These are phyloP conservation scores for Lordiphosa stackelbergi DNA, from an alignment of 1,140 invertebrate genomes.

Conservation along the genomic window DNA sequence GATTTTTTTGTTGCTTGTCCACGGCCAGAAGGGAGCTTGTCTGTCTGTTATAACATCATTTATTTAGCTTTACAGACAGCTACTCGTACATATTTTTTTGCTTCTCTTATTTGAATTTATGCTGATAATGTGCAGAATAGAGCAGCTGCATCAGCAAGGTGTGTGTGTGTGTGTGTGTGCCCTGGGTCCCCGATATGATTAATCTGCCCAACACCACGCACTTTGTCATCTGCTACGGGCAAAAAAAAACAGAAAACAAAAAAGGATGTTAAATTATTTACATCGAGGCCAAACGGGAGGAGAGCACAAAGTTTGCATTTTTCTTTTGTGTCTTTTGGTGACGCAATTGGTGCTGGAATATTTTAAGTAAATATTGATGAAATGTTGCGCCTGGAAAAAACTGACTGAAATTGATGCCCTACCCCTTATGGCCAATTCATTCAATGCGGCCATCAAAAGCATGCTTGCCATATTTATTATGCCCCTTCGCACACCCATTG, in stretches of 20 bases:
- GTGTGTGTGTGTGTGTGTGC: constrained; percentile 21
- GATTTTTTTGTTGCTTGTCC: not conserved
- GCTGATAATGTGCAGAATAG: constrained; percentile 64
- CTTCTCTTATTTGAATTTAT: constrained; percentile 71
- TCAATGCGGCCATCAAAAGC: constrained; percentile 18
- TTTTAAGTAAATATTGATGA: constrained; percentile 62
- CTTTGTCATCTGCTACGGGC: constrained; percentile 52
- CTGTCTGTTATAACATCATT: constrained; percentile 69
- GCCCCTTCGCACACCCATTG: too few relatives aligned
- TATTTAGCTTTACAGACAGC: constrained; percentile 62
- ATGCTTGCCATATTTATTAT: too few relatives aligned
- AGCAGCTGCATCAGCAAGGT: constrained; percentile 28
- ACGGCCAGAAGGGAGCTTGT: not conserved
- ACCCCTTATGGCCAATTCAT: constrained; percentile 35
- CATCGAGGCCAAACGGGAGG: constrained; percentile 33
- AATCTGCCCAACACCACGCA: constrained; percentile 64
- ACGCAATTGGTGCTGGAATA: constrained; percentile 55
- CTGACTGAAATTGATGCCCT: constrained; percentile 9
- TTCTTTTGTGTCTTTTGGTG: constrained; percentile 23
- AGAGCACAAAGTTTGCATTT: constrained; percentile 6
- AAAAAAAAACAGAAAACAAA: constrained; percentile 9
- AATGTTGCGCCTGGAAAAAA: not conserved
- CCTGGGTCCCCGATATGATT: constrained; percentile 47
- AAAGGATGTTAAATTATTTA: constrained; percentile 69
- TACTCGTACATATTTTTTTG: constrained; percentile 31